A percentile compares a stretch with the other conserved stretches of the same genome.
Evolutionary conservation across 1,140 invertebrate species (phyloP).

Genomic region (Belonocnema kinseyi): DNA sequence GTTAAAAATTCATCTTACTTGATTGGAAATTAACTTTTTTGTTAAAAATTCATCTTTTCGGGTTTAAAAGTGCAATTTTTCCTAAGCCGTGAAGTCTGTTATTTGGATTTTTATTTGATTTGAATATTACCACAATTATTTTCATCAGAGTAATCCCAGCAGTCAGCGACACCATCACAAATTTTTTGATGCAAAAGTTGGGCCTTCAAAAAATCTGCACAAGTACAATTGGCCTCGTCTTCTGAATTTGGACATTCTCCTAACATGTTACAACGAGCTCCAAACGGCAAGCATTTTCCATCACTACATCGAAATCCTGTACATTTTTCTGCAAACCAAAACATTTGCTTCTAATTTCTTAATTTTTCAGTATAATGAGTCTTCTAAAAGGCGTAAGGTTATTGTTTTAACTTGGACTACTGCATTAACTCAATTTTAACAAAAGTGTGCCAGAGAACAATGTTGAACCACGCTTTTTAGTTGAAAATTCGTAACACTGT

Average conservation of each 20-base stretch:
- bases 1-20: no score
- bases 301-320: conserved; percentile 76
- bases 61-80: no score
- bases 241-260: conserved; percentile 84
- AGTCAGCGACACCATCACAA: conserved; percentile 87
- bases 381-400: no score
- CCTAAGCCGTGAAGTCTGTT: no score
- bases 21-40: no score
- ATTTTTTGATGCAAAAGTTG: conserved; percentile 84
- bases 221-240: conserved; percentile 85
- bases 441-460: neutral
- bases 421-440: neutral
- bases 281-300: conserved; percentile 82
- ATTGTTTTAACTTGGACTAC: neutral
- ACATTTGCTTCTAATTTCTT: neutral
- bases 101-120: neutral
- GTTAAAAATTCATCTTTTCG: no score
- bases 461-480: neutral
- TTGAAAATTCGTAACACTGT: neutral
- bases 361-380: conserved; percentile 3
- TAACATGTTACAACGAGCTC: conserved; percentile 84
- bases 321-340: conserved; percentile 58
- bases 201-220: conserved; percentile 84
- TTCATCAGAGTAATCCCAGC: conserved; percentile 89
- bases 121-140: conserved; percentile 81